Evolutionary conservation across 1,140 invertebrate genomes (phyloP), one percentile per base, ranked within the genome.

Genomic region (Trigoniulus corallinus): DNA sequence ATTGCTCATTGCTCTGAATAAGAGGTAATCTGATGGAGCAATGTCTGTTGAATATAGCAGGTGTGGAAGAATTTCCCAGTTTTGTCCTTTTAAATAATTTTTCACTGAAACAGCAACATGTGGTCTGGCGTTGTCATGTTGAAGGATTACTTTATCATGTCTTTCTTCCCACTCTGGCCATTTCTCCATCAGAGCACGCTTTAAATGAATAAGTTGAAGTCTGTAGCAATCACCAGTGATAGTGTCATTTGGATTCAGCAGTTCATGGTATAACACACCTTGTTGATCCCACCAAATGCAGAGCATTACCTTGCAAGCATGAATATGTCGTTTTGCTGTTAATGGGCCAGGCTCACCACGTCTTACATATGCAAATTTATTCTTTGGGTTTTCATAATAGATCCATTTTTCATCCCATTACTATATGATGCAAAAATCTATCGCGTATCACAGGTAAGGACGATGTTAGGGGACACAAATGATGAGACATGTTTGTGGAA

Each of bases 241-340:
- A n/a, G 52, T 54, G 52, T 53, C 51, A 25, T 27, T 39, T 0
- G 2, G 40, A 37, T 53, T 53, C 34, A 54, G n/a, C 53, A 54
- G 46, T 21, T 54, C 52, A 49, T 47, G 26, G 24, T 54, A 54
- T 3, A 54, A n/a, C 20, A 54, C 42, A 1, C 52, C 52, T 21
- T 48, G 0, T 34, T 41, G 23, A 27, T 54, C 52, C 53, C 45
- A 54, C 50, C 49, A 54, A 46, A 54, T 42, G 53, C 53, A 54
- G 3, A 55, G 52, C 53, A 49, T 54, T 46, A 24, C 13, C 22
- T 54, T 54, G 26, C 2, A 15, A 20, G 18, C 51, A 25, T 37
- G 27, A n/a, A 23, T 37, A 53, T 54, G 47, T 45, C 39, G 40
- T 25, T 22, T 43, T 46, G 50, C 49, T n/a, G 52, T 52, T 20